Conservation (phyloP, 2,797 vertebrate genomes). For the Pangasius krempfi region DNA sequence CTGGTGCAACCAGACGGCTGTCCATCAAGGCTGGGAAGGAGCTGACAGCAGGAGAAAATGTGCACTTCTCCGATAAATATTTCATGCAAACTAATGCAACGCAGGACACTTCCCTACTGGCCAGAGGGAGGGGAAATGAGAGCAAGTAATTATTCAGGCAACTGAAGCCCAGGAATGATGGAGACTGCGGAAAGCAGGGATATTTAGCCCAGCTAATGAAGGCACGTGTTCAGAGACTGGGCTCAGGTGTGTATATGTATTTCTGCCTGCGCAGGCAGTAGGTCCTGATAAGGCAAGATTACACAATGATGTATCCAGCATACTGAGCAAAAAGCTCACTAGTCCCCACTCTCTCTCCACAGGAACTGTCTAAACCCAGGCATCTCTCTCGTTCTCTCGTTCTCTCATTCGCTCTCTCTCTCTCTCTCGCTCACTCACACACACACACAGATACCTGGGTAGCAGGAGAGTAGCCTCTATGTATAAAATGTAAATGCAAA, state of each 20-base stretch:
- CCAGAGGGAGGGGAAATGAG: slow-evolving; percentile 79
- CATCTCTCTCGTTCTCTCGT: neutral
- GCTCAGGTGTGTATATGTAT: slow-evolving; percentile 51
- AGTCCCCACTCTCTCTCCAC: slow-evolving; percentile 55
- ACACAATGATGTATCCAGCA: slow-evolving; percentile 69
- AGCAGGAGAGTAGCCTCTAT: slow-evolving; percentile 27
- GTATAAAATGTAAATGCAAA: slow-evolving; percentile 34
- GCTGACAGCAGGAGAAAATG: slow-evolving; percentile 77
- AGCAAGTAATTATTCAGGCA: slow-evolving; percentile 82
- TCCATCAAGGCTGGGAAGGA: slow-evolving; percentile 74
- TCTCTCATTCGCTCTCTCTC: neutral
- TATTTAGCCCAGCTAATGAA: slow-evolving; percentile 84
- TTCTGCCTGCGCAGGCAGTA: slow-evolving; percentile 72
- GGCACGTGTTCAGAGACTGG: slow-evolving; percentile 73
- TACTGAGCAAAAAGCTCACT: slow-evolving; percentile 62
- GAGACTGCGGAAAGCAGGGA: slow-evolving; percentile 80
- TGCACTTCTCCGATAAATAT: slow-evolving; percentile 84
- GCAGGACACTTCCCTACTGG: slow-evolving; percentile 79
- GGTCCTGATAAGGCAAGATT: slow-evolving; percentile 78
- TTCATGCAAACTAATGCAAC: slow-evolving; percentile 83
- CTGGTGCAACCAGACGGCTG: slow-evolving; percentile 74
- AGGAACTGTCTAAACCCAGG: slow-evolving; percentile 43
- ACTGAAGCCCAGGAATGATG: slow-evolving; percentile 81
- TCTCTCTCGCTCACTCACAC: neutral
- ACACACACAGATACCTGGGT: slow-evolving; percentile 14